These are phyloP conservation scores for Branchellion lobata DNA, from an alignment of 2,888 invertebrate species.

Conservation along the genomic window DNA sequence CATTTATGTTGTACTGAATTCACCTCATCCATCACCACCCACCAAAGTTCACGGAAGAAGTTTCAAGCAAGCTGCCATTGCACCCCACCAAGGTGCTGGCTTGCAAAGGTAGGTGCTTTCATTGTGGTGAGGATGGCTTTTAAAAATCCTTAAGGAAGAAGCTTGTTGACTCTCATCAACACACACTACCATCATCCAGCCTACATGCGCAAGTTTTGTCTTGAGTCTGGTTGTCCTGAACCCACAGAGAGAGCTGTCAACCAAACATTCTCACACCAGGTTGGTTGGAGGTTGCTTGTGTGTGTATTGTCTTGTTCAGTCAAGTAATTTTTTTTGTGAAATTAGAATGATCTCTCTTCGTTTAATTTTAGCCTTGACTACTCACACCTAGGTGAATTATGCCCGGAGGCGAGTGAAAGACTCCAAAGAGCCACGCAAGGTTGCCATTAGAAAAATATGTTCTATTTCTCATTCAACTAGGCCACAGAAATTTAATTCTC, in stretches of 20 bases:
- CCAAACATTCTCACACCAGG: slow-evolving; percentile 48
- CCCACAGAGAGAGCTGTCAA: slow-evolving; percentile 46
- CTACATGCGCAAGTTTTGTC: slow-evolving; percentile 48
- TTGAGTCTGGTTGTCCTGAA: slow-evolving; percentile 45
- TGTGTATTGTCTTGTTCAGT: neutral
- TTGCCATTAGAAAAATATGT: neutral
- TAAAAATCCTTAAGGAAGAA: too few species aligned
- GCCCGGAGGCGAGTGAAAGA: slow-evolving; percentile 44
- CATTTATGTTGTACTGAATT: too few species aligned
- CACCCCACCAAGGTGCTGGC: slow-evolving; percentile 46
- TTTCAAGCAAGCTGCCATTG: slow-evolving; percentile 43
- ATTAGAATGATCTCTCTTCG: too few species aligned
- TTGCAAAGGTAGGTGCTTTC: slow-evolving; percentile 42
- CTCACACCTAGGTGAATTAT: slow-evolving; percentile 43
- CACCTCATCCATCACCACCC: neutral
- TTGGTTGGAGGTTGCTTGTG: neutral
- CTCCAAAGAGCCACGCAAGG: slow-evolving; percentile 42
- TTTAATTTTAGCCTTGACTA: too few species aligned
- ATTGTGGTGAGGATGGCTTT: neutral
- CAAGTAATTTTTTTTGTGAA: too few species aligned
- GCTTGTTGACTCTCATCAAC: too few species aligned
- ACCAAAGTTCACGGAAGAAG: slow-evolving; percentile 44
- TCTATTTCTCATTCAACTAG: too few species aligned
- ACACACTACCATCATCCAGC: slow-evolving; percentile 28
- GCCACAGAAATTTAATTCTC: too few species aligned